phyloP scores from a whole-genome alignment of 64 coral and sea anemone species.

The Pocillopora damicornis region DNA sequence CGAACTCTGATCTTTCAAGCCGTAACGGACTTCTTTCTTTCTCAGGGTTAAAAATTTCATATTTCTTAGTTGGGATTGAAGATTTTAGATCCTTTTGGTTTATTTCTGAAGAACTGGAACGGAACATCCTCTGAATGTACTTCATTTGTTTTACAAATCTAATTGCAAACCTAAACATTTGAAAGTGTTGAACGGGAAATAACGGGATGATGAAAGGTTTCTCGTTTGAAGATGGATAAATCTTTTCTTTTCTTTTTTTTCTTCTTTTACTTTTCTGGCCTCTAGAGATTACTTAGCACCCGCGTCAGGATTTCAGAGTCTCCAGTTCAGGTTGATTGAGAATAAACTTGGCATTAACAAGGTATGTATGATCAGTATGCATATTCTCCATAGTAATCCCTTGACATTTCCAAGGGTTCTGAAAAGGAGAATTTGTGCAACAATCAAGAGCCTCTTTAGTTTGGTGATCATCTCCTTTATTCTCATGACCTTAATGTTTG shows the following conservation, averaged over 20 bases:
- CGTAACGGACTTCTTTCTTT: not conserved
- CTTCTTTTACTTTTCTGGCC: not conserved
- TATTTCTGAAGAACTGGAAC: too few species aligned
- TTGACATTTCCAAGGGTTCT: too few species aligned
- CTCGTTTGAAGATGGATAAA: not conserved
- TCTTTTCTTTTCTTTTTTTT: not conserved
- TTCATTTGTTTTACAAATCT: too few species aligned
- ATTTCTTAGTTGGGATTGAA: too few species aligned
- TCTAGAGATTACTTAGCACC: conserved; percentile 87
- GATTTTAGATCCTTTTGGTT: too few species aligned
- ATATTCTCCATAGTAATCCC: too few species aligned
- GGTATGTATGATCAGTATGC: conserved; percentile 17
- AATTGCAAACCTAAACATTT: not conserved
- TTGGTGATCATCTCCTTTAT: too few species aligned
- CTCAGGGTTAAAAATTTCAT: too few species aligned
- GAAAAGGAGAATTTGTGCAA: not conserved
- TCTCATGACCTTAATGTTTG: too few species aligned
- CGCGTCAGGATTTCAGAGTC: conserved; percentile 95
- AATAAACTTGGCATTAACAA: conserved; percentile 88
- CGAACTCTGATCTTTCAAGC: not conserved
- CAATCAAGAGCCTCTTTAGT: too few species aligned
- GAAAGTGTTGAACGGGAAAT: not conserved
- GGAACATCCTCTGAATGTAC: too few species aligned
- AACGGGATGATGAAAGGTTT: too few species aligned
- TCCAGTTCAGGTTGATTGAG: conserved; percentile 90